Evolutionary conservation across 2,113 vertebrate species (phyloP).

Genomic region (Atractosteus spatula): DNA sequence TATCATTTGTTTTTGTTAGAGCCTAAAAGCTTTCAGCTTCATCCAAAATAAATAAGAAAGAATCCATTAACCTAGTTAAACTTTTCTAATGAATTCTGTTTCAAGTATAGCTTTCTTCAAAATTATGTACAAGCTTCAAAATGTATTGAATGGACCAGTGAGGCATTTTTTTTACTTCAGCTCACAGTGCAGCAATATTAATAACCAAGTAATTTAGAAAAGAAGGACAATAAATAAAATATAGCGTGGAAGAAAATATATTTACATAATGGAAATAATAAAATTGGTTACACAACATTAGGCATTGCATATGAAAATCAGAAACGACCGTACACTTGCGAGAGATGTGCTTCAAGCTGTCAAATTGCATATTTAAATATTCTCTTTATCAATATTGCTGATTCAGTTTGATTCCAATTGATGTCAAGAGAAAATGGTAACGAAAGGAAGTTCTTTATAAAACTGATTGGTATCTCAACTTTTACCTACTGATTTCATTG

Average conservation of each 20-base stretch:
- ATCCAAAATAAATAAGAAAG: conserved; percentile 32
- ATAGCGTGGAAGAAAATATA: conserved; percentile 70
- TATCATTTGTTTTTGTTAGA: too few relatives aligned
- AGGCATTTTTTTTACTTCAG: conserved; percentile 52
- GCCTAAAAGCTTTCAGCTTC: too few relatives aligned
- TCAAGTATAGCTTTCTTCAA: conserved; percentile 40
- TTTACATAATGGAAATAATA: conserved; percentile 79
- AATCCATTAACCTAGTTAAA: conserved; percentile 40
- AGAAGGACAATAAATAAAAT: conserved; percentile 70
- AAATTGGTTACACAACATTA: conserved; percentile 78
- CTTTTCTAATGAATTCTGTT: neutral
- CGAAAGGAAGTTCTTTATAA: conserved; percentile 30
- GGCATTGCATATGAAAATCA: conserved; percentile 66
- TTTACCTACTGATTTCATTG: conserved; percentile 4
- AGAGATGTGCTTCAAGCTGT: conserved; percentile 37
- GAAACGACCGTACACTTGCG: conserved; percentile 50
- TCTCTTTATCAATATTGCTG: conserved; percentile 63
- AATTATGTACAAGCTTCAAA: conserved; percentile 54
- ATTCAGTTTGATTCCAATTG: conserved; percentile 63
- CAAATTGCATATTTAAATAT: conserved; percentile 43
- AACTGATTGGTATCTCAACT: conserved; percentile 12
- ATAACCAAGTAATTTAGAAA: conserved; percentile 72
- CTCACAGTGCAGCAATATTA: conserved; percentile 55
- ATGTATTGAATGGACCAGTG: conserved; percentile 47
- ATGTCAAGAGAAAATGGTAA: conserved; percentile 46